These are phyloP conservation scores for Dinoponera quadriceps DNA, from an alignment of 1,140 invertebrate genomes.

Conservation along the genomic window DNA sequence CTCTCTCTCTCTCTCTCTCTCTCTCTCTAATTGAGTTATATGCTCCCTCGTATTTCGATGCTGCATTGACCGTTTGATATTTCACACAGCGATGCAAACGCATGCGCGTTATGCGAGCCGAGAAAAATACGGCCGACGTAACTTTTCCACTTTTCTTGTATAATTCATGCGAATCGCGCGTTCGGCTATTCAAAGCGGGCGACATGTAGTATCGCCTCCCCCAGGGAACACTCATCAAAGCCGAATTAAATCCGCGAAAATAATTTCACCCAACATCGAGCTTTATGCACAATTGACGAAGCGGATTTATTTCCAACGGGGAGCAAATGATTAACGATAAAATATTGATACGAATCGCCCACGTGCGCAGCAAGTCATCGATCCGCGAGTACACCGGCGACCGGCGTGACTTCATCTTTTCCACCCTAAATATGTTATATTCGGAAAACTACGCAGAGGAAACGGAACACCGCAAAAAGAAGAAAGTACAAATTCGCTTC, in stretches of 20 bases:
- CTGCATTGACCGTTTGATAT: neutral
- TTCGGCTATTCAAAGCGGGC: neutral
- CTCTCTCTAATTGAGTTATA: neutral
- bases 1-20: no score
- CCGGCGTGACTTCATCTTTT: neutral
- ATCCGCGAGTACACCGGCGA: neutral
- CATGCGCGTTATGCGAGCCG: neutral
- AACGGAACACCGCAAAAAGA: neutral
- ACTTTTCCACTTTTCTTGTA: conserved; percentile 10
- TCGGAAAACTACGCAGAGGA: neutral
- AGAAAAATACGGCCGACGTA: neutral
- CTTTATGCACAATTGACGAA: conserved; percentile 9
- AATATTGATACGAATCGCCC: conserved; percentile 18
- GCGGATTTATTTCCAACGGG: conserved; percentile 15
- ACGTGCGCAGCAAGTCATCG: conserved; percentile 6
- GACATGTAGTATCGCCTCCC: neutral
- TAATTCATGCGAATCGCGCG: neutral
- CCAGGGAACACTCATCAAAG: no score
- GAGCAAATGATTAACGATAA: conserved; percentile 28
- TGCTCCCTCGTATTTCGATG: neutral
- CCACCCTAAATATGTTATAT: conserved; percentile 25
- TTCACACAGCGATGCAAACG: neutral
- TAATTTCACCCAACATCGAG: neutral
- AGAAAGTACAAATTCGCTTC: no score
- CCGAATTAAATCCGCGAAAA: neutral